These are phyloP conservation scores for Dorcus hopei DNA, from an alignment of 2,888 invertebrate species.

Conservation along the genomic window DNA sequence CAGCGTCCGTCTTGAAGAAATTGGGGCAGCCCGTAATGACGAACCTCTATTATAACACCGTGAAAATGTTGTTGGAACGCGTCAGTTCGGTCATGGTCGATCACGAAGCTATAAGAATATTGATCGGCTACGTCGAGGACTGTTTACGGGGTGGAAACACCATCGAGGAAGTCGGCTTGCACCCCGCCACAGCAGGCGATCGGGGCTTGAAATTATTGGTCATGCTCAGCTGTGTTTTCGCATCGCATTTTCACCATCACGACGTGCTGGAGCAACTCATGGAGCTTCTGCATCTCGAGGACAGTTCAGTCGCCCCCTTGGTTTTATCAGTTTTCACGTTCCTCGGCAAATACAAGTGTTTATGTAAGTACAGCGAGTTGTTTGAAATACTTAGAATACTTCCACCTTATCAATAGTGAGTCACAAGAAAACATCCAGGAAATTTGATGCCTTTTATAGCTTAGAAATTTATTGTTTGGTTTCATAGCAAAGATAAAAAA, in stretches of 20 bases:
- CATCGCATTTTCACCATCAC: conserved; percentile 86
- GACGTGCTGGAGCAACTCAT: conserved; percentile 77
- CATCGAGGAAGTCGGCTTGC: conserved; percentile 74
- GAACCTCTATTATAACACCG: conserved; percentile 91
- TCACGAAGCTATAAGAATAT: conserved; percentile 76
- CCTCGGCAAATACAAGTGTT: conserved; percentile 80
- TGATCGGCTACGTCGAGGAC: conserved; percentile 62
- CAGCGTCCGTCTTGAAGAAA: conserved; percentile 83
- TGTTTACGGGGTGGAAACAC: conserved; percentile 70
- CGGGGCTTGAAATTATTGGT: conserved; percentile 85
- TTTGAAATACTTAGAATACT: background rate
- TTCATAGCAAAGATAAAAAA: too few species aligned
- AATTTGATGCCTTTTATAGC: too few species aligned
- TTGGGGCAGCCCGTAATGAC: conserved; percentile 93
- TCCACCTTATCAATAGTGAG: too few species aligned
- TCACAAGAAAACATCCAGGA: too few species aligned
- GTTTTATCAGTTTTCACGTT: conserved; percentile 82
- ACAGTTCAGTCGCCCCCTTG: conserved; percentile 75
- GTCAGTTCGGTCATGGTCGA: conserved; percentile 97
- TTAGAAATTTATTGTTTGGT: too few species aligned
- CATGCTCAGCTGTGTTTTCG: conserved; percentile 88
- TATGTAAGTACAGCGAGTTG: conserved; percentile 56
- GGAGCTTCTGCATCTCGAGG: conserved; percentile 74
- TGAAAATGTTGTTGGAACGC: conserved; percentile 91
- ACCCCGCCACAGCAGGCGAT: conserved; percentile 78